phyloP scores from a whole-genome alignment of 2,797 vertebrate genomes.

The Chromis chromis region DNA sequence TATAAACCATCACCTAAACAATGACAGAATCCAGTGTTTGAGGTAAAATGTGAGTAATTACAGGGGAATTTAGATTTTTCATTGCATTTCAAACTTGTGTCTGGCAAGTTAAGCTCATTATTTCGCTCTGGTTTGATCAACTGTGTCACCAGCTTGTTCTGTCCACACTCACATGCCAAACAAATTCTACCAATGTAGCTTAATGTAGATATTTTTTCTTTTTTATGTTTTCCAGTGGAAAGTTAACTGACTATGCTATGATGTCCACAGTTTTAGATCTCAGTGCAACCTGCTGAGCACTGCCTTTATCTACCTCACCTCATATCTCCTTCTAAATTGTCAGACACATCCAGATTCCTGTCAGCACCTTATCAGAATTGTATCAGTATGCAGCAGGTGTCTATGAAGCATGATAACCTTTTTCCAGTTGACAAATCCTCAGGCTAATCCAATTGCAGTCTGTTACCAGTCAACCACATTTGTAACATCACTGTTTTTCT shows the following conservation, averaged over 20 bases:
- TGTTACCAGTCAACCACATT: constrained; percentile 11
- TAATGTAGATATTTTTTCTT: too few species aligned
- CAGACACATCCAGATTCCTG: constrained; percentile 15
- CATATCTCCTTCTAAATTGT: constrained; percentile 6
- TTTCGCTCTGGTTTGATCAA: constrained; percentile 2
- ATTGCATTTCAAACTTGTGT: not conserved
- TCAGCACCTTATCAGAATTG: constrained; percentile 12
- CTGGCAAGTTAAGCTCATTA: not conserved
- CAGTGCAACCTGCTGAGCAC: constrained; percentile 21
- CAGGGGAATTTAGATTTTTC: not conserved
- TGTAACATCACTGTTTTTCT: constrained; percentile 7
- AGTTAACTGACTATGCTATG: not conserved
- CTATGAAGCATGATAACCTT: constrained; percentile 18
- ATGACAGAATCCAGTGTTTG: not conserved
- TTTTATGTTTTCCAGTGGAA: not conserved
- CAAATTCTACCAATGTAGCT: not conserved
- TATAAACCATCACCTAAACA: not conserved
- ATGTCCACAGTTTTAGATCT: constrained; percentile 13
- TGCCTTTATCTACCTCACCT: constrained; percentile 28
- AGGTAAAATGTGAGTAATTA: not conserved
- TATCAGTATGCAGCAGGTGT: constrained; percentile 24
- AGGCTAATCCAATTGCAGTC: constrained; percentile 1
- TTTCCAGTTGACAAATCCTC: not conserved
- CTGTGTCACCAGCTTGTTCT: constrained; percentile 7
- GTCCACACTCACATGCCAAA: not conserved